Evolutionary conservation across 2,113 vertebrate species (phyloP).

Genomic region (Elgaria multicarinata): DNA sequence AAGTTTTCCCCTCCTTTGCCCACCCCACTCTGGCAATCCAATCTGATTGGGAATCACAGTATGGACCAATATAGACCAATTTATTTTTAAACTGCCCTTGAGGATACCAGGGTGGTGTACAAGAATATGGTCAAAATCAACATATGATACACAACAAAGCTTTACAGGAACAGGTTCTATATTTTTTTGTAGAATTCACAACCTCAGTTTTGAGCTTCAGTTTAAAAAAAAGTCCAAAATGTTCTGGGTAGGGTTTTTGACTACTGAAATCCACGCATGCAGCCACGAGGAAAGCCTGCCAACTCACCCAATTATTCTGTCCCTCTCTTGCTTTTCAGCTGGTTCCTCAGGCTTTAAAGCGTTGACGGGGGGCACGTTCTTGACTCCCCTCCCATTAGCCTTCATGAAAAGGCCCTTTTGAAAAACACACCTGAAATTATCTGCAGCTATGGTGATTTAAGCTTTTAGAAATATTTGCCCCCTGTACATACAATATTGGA

Average conservation of each 20-base stretch:
- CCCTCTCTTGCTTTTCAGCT: neutral
- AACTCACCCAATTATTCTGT: neutral
- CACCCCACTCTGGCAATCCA: no score
- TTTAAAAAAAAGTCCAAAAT: neutral
- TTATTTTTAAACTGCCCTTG: no score
- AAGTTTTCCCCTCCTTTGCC: no score
- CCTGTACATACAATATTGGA: neutral
- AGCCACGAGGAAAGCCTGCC: neutral
- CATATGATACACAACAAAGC: no score
- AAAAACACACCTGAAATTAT: conserved; percentile 13
- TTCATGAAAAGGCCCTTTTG: conserved; percentile 8
- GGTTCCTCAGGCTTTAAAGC: neutral
- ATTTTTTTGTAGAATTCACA: neutral
- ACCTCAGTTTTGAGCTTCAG: neutral
- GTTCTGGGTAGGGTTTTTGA: neutral
- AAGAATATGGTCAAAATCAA: no score
- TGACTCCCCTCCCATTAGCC: neutral
- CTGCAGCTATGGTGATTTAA: conserved; percentile 6
- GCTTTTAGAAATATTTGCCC: neutral
- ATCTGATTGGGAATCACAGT: no score
- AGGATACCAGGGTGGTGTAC: no score
- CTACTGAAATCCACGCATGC: neutral
- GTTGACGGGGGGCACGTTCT: neutral
- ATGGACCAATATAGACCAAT: no score
- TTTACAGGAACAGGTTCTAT: no score